Base-by-base conservation (phyloP, 2,888 invertebrate species). In the Octonoba sinensis region DNA sequence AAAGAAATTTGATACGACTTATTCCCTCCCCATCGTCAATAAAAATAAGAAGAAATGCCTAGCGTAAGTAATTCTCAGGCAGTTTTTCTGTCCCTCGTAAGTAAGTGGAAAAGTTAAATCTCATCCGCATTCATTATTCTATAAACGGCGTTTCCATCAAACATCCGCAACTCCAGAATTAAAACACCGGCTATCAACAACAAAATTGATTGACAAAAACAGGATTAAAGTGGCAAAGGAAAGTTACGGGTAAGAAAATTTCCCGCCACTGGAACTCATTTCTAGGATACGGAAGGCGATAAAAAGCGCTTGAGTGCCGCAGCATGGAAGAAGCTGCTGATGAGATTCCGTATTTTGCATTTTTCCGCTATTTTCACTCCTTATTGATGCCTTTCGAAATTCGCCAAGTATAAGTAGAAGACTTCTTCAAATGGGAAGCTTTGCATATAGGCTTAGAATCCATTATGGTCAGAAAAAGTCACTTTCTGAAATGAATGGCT, bases 321-420 rank as follows among this genome's bases (percentile, higher is more conserved):
- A 59, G 22, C 44, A 22, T 20, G 69, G 36, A 18, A n/a, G 54
- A 20, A 54, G 54, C 16, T 0, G 16, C 22, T 44, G 69, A 69
- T 69, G 69, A 69, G 69, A 56, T 66, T 71, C 18, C 59, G 46
- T 47, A 47, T 59, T 70, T 71, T 71, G 70, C 70, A 71, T 71
- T 60, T 71, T 59, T 66, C 57, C 56, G 46, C 70, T 49, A 59
- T 71, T 59, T 70, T 70, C 70, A 70, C 69, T 44, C 56, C 56
- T 56, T 56, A 69, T 69, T 69, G 69, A 69, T 69, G 69, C 69
- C 54, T 20, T 18, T 54, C 54, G 54, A 20, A 20, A 11, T 54
- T 15, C 36, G 18, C 16, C 0, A 54, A 54, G 54, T 18, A 54
- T 54, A 54, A 54, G 54, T 20, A 54, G 54, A 54, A 1, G 20